phyloP scores from a whole-genome alignment of 2,888 invertebrate species.

The Dendrolimus houi region DNA sequence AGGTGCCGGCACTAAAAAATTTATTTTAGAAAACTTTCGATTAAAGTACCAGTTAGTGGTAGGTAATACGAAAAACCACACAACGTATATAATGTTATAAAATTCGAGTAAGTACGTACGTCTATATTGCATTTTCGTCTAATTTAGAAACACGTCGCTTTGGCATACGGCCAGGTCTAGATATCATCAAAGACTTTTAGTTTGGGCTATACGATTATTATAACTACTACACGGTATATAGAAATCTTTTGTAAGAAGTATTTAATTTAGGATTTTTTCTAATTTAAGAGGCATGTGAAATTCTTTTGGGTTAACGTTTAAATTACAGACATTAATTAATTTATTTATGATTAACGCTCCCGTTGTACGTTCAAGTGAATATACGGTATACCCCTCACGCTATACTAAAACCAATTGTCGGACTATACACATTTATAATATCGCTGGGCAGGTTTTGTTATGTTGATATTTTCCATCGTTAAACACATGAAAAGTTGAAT shows the following conservation, averaged over 20 bases:
- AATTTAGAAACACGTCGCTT: conserved; percentile 29
- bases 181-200: conserved; percentile 32
- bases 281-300: too few species aligned
- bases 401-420: too few species aligned
- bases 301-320: too few species aligned
- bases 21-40: conserved; percentile 8
- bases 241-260: neutral
- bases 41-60: conserved; percentile 7
- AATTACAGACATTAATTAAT: too few species aligned
- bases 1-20: conserved; percentile 6
- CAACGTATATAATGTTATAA: conserved; percentile 20
- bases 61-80: conserved; percentile 14
- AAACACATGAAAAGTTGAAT: too few species aligned
- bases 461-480: too few species aligned
- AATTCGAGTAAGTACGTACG: conserved; percentile 21
- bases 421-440: too few species aligned
- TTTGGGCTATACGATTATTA: conserved; percentile 15
- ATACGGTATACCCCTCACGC: too few species aligned
- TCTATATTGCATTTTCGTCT: conserved; percentile 35
- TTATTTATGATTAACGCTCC: too few species aligned
- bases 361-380: too few species aligned
- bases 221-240: conserved; percentile 8
- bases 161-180: conserved; percentile 34
- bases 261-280: neutral
- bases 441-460: too few species aligned